Conservation (phyloP, 2,888 invertebrate genomes). For the Parthenolecanium corni region DNA sequence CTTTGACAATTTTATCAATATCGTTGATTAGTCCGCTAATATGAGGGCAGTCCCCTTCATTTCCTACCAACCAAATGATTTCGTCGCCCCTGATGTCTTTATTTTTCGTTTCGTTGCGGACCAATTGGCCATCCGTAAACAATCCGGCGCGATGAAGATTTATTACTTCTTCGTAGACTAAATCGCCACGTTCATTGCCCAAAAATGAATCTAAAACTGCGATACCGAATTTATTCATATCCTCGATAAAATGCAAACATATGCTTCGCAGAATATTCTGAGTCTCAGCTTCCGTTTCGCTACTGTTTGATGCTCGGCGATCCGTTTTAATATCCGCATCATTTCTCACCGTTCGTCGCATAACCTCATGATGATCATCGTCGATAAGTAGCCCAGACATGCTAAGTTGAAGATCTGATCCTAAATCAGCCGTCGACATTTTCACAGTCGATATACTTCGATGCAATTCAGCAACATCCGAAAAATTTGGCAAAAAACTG, state of each 20-base stretch:
- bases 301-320: no score
- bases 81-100: slow-evolving; percentile 80
- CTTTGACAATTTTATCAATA: slow-evolving; percentile 70
- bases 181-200: slow-evolving; percentile 61
- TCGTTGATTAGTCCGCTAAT: slow-evolving; percentile 68
- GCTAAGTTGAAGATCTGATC: no score
- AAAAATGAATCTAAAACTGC: slow-evolving; percentile 88
- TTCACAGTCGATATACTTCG: no score
- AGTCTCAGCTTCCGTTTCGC: no score
- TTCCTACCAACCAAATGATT: slow-evolving; percentile 86
- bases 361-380: no score
- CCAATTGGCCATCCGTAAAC: slow-evolving; percentile 71
- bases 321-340: no score
- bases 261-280: background rate
- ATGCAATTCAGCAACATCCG: no score
- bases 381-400: no score
- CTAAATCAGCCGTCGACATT: no score
- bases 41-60: slow-evolving; percentile 61
- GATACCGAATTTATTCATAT: slow-evolving; percentile 78
- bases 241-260: slow-evolving; percentile 49
- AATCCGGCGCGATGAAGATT: slow-evolving; percentile 39
- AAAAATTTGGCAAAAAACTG: no score
- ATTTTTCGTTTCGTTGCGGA: slow-evolving; percentile 55
- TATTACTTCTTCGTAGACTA: slow-evolving; percentile 63
- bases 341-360: no score